Base-by-base conservation (phyloP, 2,113 vertebrate genomes). In the Gallinago media region DNA sequence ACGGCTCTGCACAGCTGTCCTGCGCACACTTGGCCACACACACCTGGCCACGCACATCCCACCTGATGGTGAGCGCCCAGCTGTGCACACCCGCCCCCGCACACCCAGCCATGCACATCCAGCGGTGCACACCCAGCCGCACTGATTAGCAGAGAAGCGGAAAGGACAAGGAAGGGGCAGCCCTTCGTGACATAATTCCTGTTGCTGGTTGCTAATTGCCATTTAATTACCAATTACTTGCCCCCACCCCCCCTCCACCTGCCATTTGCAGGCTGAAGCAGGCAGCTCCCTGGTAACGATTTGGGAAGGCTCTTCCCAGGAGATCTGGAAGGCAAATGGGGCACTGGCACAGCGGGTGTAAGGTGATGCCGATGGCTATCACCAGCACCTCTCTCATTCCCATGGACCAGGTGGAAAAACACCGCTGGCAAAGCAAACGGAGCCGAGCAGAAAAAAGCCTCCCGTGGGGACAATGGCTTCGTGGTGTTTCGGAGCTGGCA, bases 271-370 rank as follows among this genome's bases (percentile, higher is more conserved):
- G 44, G 29, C 12, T 5, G 74, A 62, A 13, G 32, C 25, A 47
- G 31, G 46, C 31, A 73, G 49, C 46, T 74, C 29, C 11, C 12
- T 2, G 1, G 36, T 15, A n/a, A 21, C 8, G 27, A 23, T 23
- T 22, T 49, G 49, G 83, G 74, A 52, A 81, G 32, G 65, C 29
- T 90, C 80, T 27, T 6, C 42, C 16, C 55, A 1, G 10, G 61
- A 66, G 75, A 92, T 83, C 25, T 93, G 95, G 91, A 92, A 94
- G 92, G 94, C 88, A 95, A 94, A 95, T 84, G 44, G n/a, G 75
- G 50, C 5, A 2, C 42, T 50, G 78, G 70, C 20, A 16, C 9
- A 5, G 54, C 2, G 1, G 55, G 58, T 47, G 92, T 91, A 94
- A 95, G 89, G 73, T 50, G 92, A 92, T 72, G 92, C 94, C 36